These are phyloP conservation scores for Lepidurus apus DNA, from an alignment of 1,140 invertebrate species.

Conservation along the genomic window DNA sequence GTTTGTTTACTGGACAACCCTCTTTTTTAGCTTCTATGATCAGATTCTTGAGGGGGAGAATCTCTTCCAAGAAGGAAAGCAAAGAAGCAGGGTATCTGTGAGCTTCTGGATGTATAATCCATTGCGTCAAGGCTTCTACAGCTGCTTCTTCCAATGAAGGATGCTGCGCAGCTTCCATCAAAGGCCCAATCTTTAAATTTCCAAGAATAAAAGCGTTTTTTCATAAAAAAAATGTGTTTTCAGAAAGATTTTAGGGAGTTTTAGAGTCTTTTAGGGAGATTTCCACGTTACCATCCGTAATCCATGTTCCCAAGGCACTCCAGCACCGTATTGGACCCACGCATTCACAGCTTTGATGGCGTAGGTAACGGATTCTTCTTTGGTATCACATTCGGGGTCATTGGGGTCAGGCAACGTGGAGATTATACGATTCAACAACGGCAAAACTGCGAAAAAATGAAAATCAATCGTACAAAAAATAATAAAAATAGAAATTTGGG, in stretches of 20 bases:
- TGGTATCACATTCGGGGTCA: conserved; percentile 36
- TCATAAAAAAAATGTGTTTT: too few species aligned
- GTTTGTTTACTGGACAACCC: conserved; percentile 38
- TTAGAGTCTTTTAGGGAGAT: conserved; percentile 43
- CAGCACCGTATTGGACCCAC: conserved; percentile 56
- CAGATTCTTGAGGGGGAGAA: conserved; percentile 45
- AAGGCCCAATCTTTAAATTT: conserved; percentile 11
- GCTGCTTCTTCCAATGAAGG: conserved; percentile 53
- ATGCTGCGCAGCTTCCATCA: conserved; percentile 43
- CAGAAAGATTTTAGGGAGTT: background rate
- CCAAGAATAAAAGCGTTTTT: background rate
- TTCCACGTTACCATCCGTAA: conserved; percentile 40
- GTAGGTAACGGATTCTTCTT: conserved; percentile 43
- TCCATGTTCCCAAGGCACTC: conserved; percentile 43
- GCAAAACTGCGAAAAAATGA: conserved; percentile 43
- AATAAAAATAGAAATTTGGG: conserved; percentile 13
- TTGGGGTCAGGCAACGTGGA: conserved; percentile 34
- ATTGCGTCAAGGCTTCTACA: conserved; percentile 54
- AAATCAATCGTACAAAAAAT: conserved; percentile 17
- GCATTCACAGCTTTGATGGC: conserved; percentile 56
- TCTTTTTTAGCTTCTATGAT: conserved; percentile 40
- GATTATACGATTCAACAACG: conserved; percentile 40
- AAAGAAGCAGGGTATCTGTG: conserved; percentile 50
- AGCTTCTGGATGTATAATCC: conserved; percentile 54
- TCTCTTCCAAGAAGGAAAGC: conserved; percentile 49